Conservation (phyloP, 2,888 invertebrate species). For the Drosophila recens region DNA sequence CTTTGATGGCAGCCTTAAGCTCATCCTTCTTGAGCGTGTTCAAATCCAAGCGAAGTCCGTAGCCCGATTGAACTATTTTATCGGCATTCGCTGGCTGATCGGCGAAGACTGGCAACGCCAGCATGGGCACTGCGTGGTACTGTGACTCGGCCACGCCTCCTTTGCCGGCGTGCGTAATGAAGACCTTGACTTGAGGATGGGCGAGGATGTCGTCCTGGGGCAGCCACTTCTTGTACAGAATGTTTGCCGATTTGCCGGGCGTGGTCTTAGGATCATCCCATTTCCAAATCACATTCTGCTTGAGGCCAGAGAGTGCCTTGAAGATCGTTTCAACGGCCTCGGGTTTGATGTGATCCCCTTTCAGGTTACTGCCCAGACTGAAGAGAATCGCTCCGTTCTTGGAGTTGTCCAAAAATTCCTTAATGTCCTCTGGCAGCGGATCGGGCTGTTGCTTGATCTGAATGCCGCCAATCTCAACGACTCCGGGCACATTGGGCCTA, state of each 20-base stretch:
- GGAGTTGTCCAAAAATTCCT: constrained; percentile 81
- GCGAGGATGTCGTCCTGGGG: constrained; percentile 89
- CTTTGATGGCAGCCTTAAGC: constrained; percentile 62
- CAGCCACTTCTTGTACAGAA: constrained; percentile 87
- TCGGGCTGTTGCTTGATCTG: constrained; percentile 82
- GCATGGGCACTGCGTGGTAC: constrained; percentile 87
- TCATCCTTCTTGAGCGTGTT: constrained; percentile 54
- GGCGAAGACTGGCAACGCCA: constrained; percentile 82
- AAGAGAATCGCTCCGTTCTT: constrained; percentile 85
- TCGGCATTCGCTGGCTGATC: constrained; percentile 82
- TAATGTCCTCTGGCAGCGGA: constrained; percentile 83
- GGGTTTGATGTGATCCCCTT: constrained; percentile 84
- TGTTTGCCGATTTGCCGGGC: constrained; percentile 84
- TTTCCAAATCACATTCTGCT: constrained; percentile 89
- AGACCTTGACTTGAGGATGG: constrained; percentile 87
- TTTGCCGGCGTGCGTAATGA: constrained; percentile 89
- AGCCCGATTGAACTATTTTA: constrained; percentile 69
- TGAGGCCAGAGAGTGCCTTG: constrained; percentile 87
- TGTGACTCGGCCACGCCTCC: constrained; percentile 88
- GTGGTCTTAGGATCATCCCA: constrained; percentile 87
- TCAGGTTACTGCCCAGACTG: constrained; percentile 85
- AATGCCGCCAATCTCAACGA: constrained; percentile 84
- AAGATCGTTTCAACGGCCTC: constrained; percentile 86
- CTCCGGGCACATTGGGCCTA: constrained; percentile 80
- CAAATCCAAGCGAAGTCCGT: constrained; percentile 71